Base-by-base conservation (phyloP, 2,113 vertebrate genomes). In the Phylloscopus whistleri region DNA sequence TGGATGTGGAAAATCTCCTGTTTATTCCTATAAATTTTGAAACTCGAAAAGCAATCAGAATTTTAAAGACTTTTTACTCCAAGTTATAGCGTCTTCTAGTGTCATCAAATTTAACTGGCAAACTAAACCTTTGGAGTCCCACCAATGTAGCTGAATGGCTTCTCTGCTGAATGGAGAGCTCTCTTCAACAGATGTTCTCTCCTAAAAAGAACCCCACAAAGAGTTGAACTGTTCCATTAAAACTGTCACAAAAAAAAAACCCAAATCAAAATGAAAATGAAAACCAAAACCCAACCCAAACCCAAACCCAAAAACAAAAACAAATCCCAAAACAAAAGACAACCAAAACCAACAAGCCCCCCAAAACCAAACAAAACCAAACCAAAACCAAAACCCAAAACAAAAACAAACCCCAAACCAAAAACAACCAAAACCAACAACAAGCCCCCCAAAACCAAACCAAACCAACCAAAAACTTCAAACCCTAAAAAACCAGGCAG, bases 251-350 rank as follows among this genome's bases (percentile, higher is more conserved):
- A n/a, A 62, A 58, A 2, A 2, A 21, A 28, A 28, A 35, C 12
- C n/a, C 4, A 26, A 24, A 8, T 1, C 6, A 11, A 49, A 18
- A 64, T 10, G 11, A 53, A 1, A 53, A 0, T 2, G 7, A 41
- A 16, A 67, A 7, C 6, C 41, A 41, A 41, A 41, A 41, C 41
- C 8, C 12, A 41, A 46, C 46, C 12, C 27, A 5, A 26, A 24
- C 6, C 2, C 6, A 11, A 49, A 18, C 60, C 28, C 10, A 17
- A 53, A 1, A 53, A 0, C 3, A 13, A 41, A 16, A 67, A 7
- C 8, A 13, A 20, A 27, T 39, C 4, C 51, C 16, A 52, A 55
- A 31, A 16, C 19, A 17, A 23, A 46, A 33, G n/a, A 9, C 20
- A 16, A 23, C 6, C n/a, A 73, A 68, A 33, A 5, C 3, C 4